Evolutionary conservation across 2,888 invertebrate species (phyloP), one percentile per base, ranked within the genome.

Genomic region (Cynaeus angustus): DNA sequence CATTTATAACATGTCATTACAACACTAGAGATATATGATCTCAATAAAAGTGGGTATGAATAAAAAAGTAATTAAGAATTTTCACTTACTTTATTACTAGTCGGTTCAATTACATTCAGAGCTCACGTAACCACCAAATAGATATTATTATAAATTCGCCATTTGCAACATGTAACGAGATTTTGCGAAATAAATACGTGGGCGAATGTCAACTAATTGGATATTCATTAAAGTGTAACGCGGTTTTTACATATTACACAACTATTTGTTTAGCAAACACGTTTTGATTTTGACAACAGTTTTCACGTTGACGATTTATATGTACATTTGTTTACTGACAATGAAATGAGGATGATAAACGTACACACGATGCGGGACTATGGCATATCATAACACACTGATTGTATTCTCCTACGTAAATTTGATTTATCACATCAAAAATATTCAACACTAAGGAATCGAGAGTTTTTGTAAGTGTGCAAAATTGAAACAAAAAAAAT

Each of bases 171-270:
- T n/a, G n/a, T n/a, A n/a, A n/a, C n/a, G 48, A 9, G 28, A 50
- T 6, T 50, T 50, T 50, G 12, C 48, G 48, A 50, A 50, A 50
- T n/a, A 26, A 50, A 50, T 10, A 28, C 46, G 46, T 46, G 46
- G 46, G 14, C 46, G 46, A 52, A 33, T 55, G 55, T 53, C 55
- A 55, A 55, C 41, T 13, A 55, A 55, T 21, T 38, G 41, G 21
- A 50, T 50, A 28, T 16, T 50, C 28, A 50, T 50, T 50, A 26
- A 50, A 50, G 48, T 38, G 38, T 21, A 56, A 56, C 56, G 41
- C 37, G 10, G 9, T 43, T 56, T 55, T 55, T 55, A 33, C 30
- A 16, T 14, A 13, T 55, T 55, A 16, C 55, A 14, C 21, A 55
- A 55, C 16, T 16, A 50, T 43, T 46, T 46, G 21, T 46, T 46